Evolutionary conservation across 2,888 invertebrate genomes (phyloP).

Genomic region (Vandiemenella viatica): DNA sequence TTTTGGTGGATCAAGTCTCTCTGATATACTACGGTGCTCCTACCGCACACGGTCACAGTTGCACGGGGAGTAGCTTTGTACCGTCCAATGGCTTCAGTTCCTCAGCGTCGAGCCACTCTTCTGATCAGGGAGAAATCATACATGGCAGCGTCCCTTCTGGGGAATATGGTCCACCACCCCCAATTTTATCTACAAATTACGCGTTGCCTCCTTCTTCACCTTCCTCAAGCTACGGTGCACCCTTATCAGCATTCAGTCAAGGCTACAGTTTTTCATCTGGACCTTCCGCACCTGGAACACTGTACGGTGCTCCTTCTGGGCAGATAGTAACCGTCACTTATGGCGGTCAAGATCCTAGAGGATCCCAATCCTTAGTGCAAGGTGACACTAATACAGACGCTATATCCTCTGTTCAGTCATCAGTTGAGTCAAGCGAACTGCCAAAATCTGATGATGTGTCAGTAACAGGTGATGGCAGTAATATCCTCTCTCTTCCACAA

Average conservation of each 20-base stretch:
- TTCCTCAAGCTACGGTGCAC: slow-evolving; percentile 18
- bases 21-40: slow-evolving; percentile 23
- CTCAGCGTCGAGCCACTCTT: slow-evolving; percentile 15
- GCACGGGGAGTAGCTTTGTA: slow-evolving; percentile 14
- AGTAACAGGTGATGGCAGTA: neutral
- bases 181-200: slow-evolving; percentile 12
- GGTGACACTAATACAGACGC: too few species aligned
- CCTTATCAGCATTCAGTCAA: slow-evolving; percentile 10
- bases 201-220: slow-evolving; percentile 14
- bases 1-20: slow-evolving; percentile 18
- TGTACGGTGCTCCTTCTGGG: slow-evolving; percentile 4
- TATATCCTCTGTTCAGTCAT: too few species aligned
- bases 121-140: slow-evolving; percentile 10
- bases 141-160: neutral
- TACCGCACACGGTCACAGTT: slow-evolving; percentile 7
- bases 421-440: too few species aligned
- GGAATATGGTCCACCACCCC: slow-evolving; percentile 3
- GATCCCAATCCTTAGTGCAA: too few species aligned
- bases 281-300: neutral
- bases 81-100: slow-evolving; percentile 13
- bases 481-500: neutral
- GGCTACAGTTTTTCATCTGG: slow-evolving; percentile 13
- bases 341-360: slow-evolving; percentile 3
- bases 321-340: neutral
- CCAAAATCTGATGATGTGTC: neutral